Percentiles rank a stretch among this genome's conserved stretches.
Evolutionary conservation across 1,140 invertebrate genomes (phyloP).

Genomic region (Bombus difficillimus): DNA sequence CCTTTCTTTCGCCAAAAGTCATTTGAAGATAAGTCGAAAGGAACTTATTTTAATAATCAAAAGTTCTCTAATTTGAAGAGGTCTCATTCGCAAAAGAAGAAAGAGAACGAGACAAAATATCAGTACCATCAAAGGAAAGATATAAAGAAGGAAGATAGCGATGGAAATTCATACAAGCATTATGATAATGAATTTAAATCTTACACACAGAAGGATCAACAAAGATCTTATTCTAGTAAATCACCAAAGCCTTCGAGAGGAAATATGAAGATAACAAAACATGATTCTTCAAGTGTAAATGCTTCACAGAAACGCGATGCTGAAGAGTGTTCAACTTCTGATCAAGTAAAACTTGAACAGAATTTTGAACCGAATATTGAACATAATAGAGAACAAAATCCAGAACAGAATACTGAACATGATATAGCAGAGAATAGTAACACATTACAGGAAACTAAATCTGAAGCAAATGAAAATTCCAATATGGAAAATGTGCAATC

Average conservation of each 20-base stretch:
- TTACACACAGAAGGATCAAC: constrained; percentile 16
- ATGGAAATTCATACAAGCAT: constrained; percentile 15
- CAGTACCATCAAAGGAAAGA: constrained; percentile 65
- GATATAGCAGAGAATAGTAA: constrained; percentile 5
- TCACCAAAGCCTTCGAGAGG: constrained; percentile 39
- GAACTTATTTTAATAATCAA: constrained; percentile 59
- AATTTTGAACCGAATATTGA: constrained; percentile 12
- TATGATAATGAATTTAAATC: constrained; percentile 36
- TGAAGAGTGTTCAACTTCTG: not conserved
- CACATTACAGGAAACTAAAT: not conserved
- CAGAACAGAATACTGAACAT: constrained; percentile 10
- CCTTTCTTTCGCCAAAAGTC: constrained; percentile 67
- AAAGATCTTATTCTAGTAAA: constrained; percentile 60
- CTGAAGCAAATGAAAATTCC: not conserved
- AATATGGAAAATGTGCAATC: not conserved
- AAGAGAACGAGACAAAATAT: constrained; percentile 68
- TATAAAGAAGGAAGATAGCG: constrained; percentile 60
- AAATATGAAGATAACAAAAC: constrained; percentile 48
- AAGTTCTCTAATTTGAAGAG: constrained; percentile 67
- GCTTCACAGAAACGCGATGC: not conserved
- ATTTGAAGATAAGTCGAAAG: constrained; percentile 72
- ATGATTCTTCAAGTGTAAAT: constrained; percentile 40
- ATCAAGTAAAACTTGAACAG: constrained; percentile 4
- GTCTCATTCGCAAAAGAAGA: constrained; percentile 68
- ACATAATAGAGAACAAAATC: not conserved